Base-by-base conservation (phyloP, 2,888 invertebrate genomes). In the Cacoxenus indagator region DNA sequence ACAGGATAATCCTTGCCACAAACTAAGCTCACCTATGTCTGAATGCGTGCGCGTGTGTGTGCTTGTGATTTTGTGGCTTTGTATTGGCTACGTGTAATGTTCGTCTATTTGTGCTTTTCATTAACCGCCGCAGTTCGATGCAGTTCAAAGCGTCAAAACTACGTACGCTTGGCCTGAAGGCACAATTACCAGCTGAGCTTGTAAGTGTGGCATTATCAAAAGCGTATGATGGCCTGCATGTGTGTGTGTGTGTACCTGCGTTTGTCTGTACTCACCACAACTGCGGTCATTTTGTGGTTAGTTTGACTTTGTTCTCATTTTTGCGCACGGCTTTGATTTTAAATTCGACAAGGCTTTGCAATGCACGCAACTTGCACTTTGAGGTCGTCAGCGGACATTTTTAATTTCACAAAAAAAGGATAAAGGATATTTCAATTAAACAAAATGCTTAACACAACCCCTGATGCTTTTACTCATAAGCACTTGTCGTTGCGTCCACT, bases 1-100 rank as follows among this genome's bases (percentile, higher is more conserved):
- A 76, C 76, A 73, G 76, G 75, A 76, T 75, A 76, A 76, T 75
- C 76, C 71, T 66, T 11, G 4, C 43, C 43, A 2, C 24, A 46
- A 68, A 19, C 29, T 43, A 17, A 54, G 45, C 54, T 69, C 72
- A 67, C 62, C 43, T 67, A 67, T 31, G 68, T 71, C 65, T 11
- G 51, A 55, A 9, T 67, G 64, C 43, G 37, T 19, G 29, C 9
- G 4, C 45, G n/a, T 64, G 43, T 22, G 45, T 62, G 45, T 64
- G 46, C 14, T 17, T 61, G 54, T 59, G 59, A 65, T 29, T 27
- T 8, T 29, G 45, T 11, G 24, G 27, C 24, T 55, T 22, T 55
- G 54, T 65, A 26, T 26, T n/a, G 37, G 51, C 5, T 43, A 11
- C 37, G 46, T 26, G 24, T 27, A 46, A 17, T 65, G 55, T 67